Evolutionary conservation across 1,140 invertebrate genomes (phyloP), one percentile per base, ranked within the genome.

Genomic region (Ostrea denselamellosa): DNA sequence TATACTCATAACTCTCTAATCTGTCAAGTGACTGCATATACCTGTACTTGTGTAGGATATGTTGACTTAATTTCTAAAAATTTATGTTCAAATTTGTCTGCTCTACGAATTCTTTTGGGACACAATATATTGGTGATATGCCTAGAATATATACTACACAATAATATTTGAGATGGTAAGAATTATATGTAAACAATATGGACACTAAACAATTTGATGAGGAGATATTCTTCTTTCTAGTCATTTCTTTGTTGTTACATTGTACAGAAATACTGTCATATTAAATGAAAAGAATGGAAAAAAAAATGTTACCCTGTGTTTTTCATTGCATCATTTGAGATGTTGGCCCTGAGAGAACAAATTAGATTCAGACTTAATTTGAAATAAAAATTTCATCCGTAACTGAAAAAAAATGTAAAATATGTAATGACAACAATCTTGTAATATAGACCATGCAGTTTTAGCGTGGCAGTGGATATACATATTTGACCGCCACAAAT

Each of bases 251-350:
- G 68, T 77, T 77, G 68, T 77, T 77, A 77, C 68, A 28, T n/a
- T 77, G 68, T 77, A 77, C 68, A 77, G 68, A 77, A 77, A 77
- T 77, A 77, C 68, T 77, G 68, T 77, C 68, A 77, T 77, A 77
- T 77, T 77, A 77, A 77, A 77, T 19, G 28, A 22, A 28, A 77
- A 77, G 28, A 34, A 28, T 12, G 28, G 14, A 34, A 77, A 22
- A 28, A 77, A 77, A 77, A 34, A 28, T 12, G 28, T 28, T 77
- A 77, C 17, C 2, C 25, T 28, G 25, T 25, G 68, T 28, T 34
- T 77, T 77, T 77, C n/a, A 25, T 28, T 25, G 19, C n/a, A 44
- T 44, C 5, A 44, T 44, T 44, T 44, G 1, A 44, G 34, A 44
- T 44, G 34, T 44, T 44, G 34, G 34, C 34, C 34, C 34, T 44